Conservation (phyloP, 2,888 invertebrate genomes). For the Andrena minutula region DNA sequence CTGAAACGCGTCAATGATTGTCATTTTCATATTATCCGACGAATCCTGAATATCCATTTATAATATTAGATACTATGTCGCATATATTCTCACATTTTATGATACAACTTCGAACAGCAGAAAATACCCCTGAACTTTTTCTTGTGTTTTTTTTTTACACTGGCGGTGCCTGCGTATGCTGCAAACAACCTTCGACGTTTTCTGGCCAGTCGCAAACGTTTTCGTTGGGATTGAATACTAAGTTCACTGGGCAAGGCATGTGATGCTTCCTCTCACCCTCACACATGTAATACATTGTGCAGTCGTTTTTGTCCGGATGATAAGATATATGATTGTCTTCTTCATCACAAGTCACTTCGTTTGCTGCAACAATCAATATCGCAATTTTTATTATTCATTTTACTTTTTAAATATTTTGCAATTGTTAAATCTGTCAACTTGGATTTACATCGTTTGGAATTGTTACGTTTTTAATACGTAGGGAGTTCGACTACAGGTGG, state of each 20-base stretch:
- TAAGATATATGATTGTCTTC: constrained; percentile 98
- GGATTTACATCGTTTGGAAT: no score
- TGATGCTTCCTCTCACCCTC: constrained; percentile 97
- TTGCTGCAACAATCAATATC: constrained; percentile 87
- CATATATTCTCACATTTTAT: constrained; percentile 29
- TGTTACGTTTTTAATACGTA: no score
- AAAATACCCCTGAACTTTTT: constrained; percentile 20
- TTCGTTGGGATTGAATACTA: constrained; percentile 96
- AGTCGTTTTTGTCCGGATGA: constrained; percentile 95
- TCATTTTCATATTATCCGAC: neutral
- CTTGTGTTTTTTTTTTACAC: constrained; percentile 63
- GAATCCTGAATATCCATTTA: constrained; percentile 13
- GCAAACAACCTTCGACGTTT: constrained; percentile 94
- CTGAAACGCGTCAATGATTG: constrained; percentile 1
- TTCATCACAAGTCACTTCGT: constrained; percentile 95
- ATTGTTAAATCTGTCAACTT: neutral
- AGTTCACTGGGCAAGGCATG: constrained; percentile 97
- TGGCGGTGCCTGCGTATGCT: constrained; percentile 89
- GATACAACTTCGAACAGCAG: constrained; percentile 35
- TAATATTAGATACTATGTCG: constrained; percentile 25
- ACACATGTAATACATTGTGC: constrained; percentile 98
- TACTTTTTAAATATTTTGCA: neutral
- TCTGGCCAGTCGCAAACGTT: constrained; percentile 99
- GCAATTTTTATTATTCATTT: neutral
- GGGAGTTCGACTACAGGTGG: no score